phyloP scores from a whole-genome alignment of 2,888 invertebrate species.

The Tanytarsus gracilentus region DNA sequence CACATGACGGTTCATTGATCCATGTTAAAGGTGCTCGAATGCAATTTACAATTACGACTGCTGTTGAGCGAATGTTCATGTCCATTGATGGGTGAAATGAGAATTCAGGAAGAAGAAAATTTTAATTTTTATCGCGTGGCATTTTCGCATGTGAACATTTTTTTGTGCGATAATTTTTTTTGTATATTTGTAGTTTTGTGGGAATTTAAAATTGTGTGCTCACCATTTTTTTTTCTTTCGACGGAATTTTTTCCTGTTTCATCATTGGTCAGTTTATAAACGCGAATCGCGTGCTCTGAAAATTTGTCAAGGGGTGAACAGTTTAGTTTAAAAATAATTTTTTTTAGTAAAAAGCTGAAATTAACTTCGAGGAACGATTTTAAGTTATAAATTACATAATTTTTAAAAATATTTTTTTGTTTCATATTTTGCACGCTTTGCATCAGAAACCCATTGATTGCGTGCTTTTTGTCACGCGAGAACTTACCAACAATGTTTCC shows the following conservation, averaged over 20 bases:
- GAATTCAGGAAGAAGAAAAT: neutral
- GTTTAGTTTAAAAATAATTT: no score
- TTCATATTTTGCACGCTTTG: no score
- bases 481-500: no score
- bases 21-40: conserved; percentile 36
- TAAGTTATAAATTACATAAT: no score
- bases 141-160: neutral
- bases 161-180: neutral
- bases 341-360: no score
- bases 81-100: conserved; percentile 1
- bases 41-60: no score
- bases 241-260: neutral
- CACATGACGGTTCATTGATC: conserved; percentile 33
- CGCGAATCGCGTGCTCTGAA: conserved; percentile 23
- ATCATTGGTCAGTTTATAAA: conserved; percentile 9
- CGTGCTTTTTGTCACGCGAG: neutral
- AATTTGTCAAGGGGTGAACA: no score
- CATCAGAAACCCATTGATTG: no score
- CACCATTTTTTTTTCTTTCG: conserved; percentile 10
- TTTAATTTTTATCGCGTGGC: conserved; percentile 18
- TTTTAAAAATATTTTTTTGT: no score
- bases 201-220: neutral
- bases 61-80: no score
- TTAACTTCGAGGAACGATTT: no score
- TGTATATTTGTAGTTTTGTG: neutral